A percentile compares a stretch with the other conserved stretches of the same genome.
Evolutionary conservation across 2,113 vertebrate genomes (phyloP).

Genomic region (Lasiurus cinereus): DNA sequence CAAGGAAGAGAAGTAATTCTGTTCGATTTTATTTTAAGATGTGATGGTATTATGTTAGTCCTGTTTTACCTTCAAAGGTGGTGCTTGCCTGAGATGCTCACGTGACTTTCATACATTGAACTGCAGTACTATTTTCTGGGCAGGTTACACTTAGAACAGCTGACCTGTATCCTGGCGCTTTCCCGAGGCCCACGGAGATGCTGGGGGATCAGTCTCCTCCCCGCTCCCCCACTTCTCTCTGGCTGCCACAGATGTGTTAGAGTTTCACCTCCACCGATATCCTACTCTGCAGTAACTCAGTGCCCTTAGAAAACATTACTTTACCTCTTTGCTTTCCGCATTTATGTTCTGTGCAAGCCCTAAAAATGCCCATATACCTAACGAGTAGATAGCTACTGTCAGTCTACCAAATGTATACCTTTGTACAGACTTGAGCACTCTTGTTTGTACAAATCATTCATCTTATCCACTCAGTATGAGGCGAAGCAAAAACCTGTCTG

Average conservation of each 20-base stretch:
- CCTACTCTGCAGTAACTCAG: neutral
- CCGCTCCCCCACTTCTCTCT: accelerated
- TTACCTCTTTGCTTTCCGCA: neutral
- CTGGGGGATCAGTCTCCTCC: neutral
- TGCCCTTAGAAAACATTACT: neutral
- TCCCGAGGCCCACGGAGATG: neutral
- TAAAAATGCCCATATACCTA: neutral
- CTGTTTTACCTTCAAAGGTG: conserved; percentile 76
- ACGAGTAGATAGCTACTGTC: neutral
- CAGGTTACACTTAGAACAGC: neutral
- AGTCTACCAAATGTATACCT: neutral
- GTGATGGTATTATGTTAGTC: conserved; percentile 78
- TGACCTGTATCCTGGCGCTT: neutral
- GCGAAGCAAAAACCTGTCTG: neutral
- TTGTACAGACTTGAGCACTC: neutral
- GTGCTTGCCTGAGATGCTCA: conserved; percentile 71
- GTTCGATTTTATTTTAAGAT: conserved; percentile 81
- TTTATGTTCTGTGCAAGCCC: neutral
- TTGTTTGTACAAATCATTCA: neutral
- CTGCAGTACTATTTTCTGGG: neutral
- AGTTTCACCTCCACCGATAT: neutral
- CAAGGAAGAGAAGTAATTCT: conserved; percentile 76
- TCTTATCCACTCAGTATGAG: neutral
- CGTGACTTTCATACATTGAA: conserved; percentile 3
- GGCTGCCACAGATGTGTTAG: neutral